Evolutionary conservation across 30 jellyfish, hydroid and myxozoan genomes (phyloP).

Genomic region (Pelagia noctiluca): DNA sequence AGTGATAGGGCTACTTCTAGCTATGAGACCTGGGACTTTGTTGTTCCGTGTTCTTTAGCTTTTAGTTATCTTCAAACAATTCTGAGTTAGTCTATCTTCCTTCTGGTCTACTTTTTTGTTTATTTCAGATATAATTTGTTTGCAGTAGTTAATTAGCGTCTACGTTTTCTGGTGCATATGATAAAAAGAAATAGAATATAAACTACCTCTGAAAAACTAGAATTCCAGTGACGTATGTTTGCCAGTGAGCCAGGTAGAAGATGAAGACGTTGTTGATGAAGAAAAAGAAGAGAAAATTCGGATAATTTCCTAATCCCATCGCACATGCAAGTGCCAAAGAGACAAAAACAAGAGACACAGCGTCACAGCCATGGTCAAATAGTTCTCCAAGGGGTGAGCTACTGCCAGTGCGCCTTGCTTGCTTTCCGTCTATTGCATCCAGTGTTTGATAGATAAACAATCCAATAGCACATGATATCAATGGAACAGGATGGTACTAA

Average conservation of each 20-base stretch:
- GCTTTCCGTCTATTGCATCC: constrained; percentile 99
- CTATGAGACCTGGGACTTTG: background rate
- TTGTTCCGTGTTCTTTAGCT: too few relatives aligned
- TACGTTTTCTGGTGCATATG: background rate
- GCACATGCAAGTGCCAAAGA: constrained; percentile 78
- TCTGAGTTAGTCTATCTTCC: background rate
- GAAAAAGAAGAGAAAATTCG: constrained; percentile 68
- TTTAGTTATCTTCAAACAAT: too few relatives aligned
- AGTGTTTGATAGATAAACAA: constrained; percentile 90
- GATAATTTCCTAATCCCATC: constrained; percentile 73
- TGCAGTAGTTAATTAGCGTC: background rate
- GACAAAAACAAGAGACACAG: constrained; percentile 75
- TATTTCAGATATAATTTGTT: background rate
- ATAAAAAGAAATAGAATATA: background rate
- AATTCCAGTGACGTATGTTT: constrained; percentile 80
- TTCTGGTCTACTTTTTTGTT: background rate
- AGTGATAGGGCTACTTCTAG: background rate
- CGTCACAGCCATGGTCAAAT: constrained; percentile 99
- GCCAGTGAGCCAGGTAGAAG: constrained; percentile 94
- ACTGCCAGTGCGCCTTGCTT: constrained; percentile 91
- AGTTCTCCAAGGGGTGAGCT: constrained; percentile 97
- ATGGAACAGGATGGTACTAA: constrained; percentile 68
- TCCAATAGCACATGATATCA: constrained; percentile 66
- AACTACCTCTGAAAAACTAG: constrained; percentile 80
- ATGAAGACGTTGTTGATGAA: constrained; percentile 63